Base-by-base conservation (phyloP, 2,888 invertebrate genomes). In the Thalpophila matura region DNA sequence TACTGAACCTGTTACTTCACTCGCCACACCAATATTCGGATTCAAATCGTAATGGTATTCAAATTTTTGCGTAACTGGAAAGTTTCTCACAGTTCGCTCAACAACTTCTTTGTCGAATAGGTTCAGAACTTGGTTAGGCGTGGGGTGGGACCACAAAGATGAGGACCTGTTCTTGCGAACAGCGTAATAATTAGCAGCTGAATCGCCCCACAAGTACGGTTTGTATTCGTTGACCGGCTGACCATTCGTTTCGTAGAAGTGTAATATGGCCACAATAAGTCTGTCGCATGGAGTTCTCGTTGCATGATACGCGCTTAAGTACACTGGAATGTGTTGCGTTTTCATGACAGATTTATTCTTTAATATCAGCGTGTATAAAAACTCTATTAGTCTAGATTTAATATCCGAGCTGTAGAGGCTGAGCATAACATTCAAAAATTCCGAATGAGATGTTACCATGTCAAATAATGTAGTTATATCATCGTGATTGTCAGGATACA, bases 161-260 rank as follows among this genome's bases (percentile, higher is more conserved):
- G 95, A 86, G 0, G 91, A 85, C 59, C 95, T 91, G 50, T 90
- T 94, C 65, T 96, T 95, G 49, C 96, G 94, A 0, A 98, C 95
- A 1, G 97, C 96, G 84, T 98, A 98, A 86, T 97, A 96, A 50
- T 96, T 96, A 0, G 97, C 96, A 0, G 98, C 98, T 2, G 97
- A 96, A 84, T 96, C 96, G 0, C 98, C 98, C 97, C 98, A 99
- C 0, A 98, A 92, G 81, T 97, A 97, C 0, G 98, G 98, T 69
- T 97, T 96, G 86, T 96, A 97, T 79, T 96, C 95, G 49, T 95
- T 93, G 10, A 97, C 93, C 18, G 96, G 96, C 61, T 96, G 93
- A 51, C 96, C 96, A 82, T 96, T 96, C 63, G 91, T 91, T 91
- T 98, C 97, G 90, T 97, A 97, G 66, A 96, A 92, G 74, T 96